Percentiles rank a stretch among this genome's conserved stretches.
These are phyloP conservation scores for Limanda limanda DNA, from an alignment of 2,113 vertebrate species.

Conservation along the genomic window DNA sequence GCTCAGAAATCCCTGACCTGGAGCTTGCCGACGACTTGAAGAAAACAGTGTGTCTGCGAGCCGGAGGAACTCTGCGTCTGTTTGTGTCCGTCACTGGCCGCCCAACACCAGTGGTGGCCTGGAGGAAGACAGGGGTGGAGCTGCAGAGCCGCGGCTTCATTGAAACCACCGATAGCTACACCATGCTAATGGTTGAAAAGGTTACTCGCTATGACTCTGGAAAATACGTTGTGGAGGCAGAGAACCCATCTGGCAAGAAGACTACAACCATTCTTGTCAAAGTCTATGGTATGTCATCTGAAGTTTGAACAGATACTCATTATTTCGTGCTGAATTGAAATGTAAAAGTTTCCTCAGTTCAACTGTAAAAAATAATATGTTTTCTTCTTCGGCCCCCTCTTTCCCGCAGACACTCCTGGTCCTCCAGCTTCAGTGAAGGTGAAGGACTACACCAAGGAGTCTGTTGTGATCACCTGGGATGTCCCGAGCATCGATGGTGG, in stretches of 20 bases:
- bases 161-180: conserved; percentile 93
- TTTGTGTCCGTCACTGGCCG: conserved; percentile 91
- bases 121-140: conserved; percentile 94
- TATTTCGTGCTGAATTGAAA: not conserved
- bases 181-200: conserved; percentile 92
- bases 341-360: not conserved
- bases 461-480: conserved; percentile 97
- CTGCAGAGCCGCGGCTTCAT: conserved; percentile 91
- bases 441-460: conserved; percentile 96
- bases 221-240: conserved; percentile 95
- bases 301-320: not conserved
- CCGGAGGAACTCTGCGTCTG: conserved; percentile 91
- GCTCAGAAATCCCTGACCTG: conserved; percentile 93
- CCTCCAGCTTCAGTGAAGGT: conserved; percentile 91
- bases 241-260: conserved; percentile 98
- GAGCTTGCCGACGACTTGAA: conserved; percentile 95
- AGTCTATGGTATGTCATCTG: conserved; percentile 87
- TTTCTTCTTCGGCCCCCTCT: not conserved
- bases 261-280: conserved; percentile 92
- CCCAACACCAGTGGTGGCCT: conserved; percentile 89
- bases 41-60: conserved; percentile 93
- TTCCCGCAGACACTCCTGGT: conserved; percentile 91
- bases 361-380: not conserved
- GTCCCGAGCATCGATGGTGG: conserved; percentile 94
- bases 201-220: conserved; percentile 96